Conservation (phyloP, 2,888 invertebrate genomes). For the Aphelenchoides bicaudatus region DNA sequence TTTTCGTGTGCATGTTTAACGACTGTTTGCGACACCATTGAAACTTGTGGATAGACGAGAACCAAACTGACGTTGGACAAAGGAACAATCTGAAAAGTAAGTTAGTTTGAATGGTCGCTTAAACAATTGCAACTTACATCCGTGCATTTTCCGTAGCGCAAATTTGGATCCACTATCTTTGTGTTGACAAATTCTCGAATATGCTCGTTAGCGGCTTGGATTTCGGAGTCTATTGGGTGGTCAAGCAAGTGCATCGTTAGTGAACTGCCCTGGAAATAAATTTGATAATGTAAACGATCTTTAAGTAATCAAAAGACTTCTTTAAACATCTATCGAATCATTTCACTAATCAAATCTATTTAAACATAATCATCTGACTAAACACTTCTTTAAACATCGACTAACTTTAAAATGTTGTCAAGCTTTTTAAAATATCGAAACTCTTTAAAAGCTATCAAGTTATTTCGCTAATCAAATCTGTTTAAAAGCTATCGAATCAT, state of each 20-base stretch:
- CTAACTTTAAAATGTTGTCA: no score
- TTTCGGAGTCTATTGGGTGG: neutral
- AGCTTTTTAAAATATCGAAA: no score
- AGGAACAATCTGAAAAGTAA: conserved; percentile 27
- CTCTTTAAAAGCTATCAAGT: no score
- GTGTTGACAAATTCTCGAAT: conserved; percentile 29
- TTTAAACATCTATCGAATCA: no score
- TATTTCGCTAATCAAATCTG: no score
- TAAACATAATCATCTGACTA: no score
- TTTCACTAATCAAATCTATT: no score
- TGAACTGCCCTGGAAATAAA: conserved; percentile 29
- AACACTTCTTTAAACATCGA: no score
- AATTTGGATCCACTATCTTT: conserved; percentile 27
- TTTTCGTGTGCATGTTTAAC: conserved; percentile 31
- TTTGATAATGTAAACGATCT: no score
- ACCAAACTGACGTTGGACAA: conserved; percentile 44
- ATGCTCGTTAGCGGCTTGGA: conserved; percentile 26
- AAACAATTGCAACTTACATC: neutral
- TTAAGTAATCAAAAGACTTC: no score
- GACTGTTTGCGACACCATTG: conserved; percentile 26
- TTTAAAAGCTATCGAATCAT: no score
- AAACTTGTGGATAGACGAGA: conserved; percentile 46
- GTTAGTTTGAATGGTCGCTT: neutral
- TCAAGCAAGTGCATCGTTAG: conserved; percentile 25
- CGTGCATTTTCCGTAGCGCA: neutral